A percentile compares a stretch with the other conserved stretches of the same genome.
Evolutionary conservation across 2,113 vertebrate species (phyloP).

Genomic region (Pachycephala philippinensis): DNA sequence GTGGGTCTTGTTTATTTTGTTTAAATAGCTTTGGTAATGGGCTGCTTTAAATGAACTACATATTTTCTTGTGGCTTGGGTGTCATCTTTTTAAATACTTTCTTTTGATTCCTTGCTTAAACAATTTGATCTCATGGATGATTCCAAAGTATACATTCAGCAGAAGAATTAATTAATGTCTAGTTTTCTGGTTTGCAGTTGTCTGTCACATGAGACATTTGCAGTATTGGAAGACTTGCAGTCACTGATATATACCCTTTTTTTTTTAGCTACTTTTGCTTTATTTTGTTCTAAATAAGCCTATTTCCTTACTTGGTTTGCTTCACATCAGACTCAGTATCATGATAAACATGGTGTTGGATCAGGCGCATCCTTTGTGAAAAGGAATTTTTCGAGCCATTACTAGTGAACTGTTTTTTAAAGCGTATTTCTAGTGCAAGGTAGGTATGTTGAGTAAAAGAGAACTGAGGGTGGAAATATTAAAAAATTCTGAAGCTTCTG

Average conservation of each 20-base stretch:
- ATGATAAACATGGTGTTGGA: background rate
- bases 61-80: slow-evolving; percentile 23
- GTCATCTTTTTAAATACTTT: background rate
- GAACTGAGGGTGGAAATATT: background rate
- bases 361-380: background rate
- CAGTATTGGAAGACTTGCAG: background rate
- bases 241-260: background rate
- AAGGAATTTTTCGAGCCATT: background rate
- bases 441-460: background rate
- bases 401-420: background rate
- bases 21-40: slow-evolving; percentile 67
- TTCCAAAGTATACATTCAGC: background rate
- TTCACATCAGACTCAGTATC: background rate
- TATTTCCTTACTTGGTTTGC: background rate
- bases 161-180: background rate
- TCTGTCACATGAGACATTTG: background rate
- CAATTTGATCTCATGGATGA: slow-evolving; percentile 10
- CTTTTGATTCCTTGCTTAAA: slow-evolving; percentile 21
- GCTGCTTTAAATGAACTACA: slow-evolving; percentile 35
- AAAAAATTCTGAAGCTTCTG: background rate
- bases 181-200: slow-evolving; percentile 8
- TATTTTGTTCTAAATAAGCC: background rate
- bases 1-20: slow-evolving; percentile 74
- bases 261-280: background rate
- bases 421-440: background rate